Base-by-base conservation (phyloP, 2,888 invertebrate genomes). In the Drosophila parthenogenetica region DNA sequence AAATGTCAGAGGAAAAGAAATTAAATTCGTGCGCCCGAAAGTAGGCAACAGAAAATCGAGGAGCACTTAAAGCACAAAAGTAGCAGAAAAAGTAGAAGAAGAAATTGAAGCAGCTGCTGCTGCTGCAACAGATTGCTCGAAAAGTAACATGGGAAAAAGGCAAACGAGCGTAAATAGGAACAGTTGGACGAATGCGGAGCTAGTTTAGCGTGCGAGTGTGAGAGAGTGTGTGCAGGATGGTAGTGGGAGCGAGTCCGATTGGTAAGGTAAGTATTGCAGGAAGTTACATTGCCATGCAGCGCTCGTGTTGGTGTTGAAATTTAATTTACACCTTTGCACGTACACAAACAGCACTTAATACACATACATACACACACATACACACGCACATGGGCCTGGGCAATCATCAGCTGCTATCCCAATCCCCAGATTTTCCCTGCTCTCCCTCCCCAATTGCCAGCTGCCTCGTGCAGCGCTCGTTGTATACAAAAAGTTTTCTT, bases 291-390 rank as follows among this genome's bases (percentile, higher is more conserved):
- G 76, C 71, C 73, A 83, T 80, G 73, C 87, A 62, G 35, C 58
- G 51, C 68, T 69, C 69, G 77, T 65, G 79, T 40, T 71, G 73
- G 67, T 71, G 77, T 70, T 72, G 78, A 85, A 85, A 85, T 85
- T 88, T 86, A 88, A 85, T 85, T 88, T 85, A 86, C 89, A 85
- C 84, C 87, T 85, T 67, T 76, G 87, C 89, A 85, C 89, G 87
- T 88, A 86, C 71, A 68, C 74, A 73, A 81, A 62, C 73, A 77
- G 48, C 75, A 58, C 57, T 63, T 62, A 43, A 49, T 49, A 40
- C 51, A 60, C 50, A 60, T 35, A 62, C 42, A 48, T 42, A 45
- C 53, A 51, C 58, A 50, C 42, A 11, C 50, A 19, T 14, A 53
- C 35, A 59, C 58, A 46, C 60, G 53, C 60, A 60, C 68, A 63